Evolutionary conservation across 2,888 invertebrate genomes (phyloP), one percentile per base, ranked within the genome.

Genomic region (Phyllotreta cruciferae): DNA sequence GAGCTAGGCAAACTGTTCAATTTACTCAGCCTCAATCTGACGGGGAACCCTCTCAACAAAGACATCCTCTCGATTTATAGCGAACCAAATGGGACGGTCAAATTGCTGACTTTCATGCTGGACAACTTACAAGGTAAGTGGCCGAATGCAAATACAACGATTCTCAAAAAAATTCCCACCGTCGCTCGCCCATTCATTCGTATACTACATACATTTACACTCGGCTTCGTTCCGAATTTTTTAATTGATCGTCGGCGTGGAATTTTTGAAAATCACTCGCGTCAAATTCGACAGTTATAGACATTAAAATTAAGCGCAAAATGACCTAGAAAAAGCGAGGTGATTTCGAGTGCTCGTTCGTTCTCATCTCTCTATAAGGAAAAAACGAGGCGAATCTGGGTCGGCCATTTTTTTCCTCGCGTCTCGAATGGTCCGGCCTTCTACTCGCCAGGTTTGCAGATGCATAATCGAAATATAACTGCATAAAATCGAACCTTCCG

Each of bases 1-100:
- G 98, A 98, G 84, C 86, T 99, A 75, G 99, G 99, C 74, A 96
- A 96, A 83, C 87, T 98, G 75, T 99, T 98, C 84, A 95, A 98
- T 83, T 87, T 99, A 70, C 93, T 96, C 82, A 88, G 93, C 77
- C 86, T 99, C 72, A 96, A 96, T 78, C 86, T 94, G 74, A 91
- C 93, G 78, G 97, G 96, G 24, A 98, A 98, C 85, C 98, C 97
- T 42, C 86, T 98, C 69, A 91, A 91, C 78, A 94, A 94, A 82
- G 97, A 98, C 80, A 91, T 97, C 82, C 86, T 94, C 82, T 88
- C 91, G 69, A 87, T 97, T 71, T 97, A 96, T 83, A 92, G 91
- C 80, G 97, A 97, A 83, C 89, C 90, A 75, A 95, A 96, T 81
- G 98, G 98, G 57, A 96, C 96, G 49, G 90, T 92, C 77, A 97